phyloP scores from a whole-genome alignment of 1,140 invertebrate genomes.

The Bombus turneri region DNA sequence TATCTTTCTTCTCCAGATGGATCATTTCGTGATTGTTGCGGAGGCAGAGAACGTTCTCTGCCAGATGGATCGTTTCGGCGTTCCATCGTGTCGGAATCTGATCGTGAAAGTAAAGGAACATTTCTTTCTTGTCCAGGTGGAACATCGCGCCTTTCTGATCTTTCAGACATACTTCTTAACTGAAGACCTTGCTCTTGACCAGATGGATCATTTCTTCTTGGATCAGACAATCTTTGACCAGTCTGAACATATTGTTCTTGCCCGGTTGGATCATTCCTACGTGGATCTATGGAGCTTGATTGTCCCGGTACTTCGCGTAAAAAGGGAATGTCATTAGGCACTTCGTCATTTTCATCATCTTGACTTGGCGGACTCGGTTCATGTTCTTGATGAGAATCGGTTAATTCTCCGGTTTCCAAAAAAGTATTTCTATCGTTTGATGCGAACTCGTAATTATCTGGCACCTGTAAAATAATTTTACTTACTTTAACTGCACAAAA shows the following conservation, averaged over 20 bases:
- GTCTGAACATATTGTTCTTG: conserved; percentile 78
- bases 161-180: conserved; percentile 67
- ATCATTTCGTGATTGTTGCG: conserved; percentile 78
- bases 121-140: conserved; percentile 79
- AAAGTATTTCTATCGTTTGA: conserved; percentile 81
- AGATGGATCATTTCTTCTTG: conserved; percentile 78
- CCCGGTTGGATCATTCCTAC: conserved; percentile 80
- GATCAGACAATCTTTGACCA: conserved; percentile 66
- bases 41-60: conserved; percentile 74
- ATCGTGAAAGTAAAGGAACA: conserved; percentile 56
- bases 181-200: conserved; percentile 75
- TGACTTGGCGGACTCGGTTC: conserved; percentile 75
- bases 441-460: conserved; percentile 81
- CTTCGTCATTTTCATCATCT: conserved; percentile 81
- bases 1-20: conserved; percentile 78
- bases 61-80: conserved; percentile 80
- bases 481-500: background rate
- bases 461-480: conserved; percentile 52
- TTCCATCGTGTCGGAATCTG: conserved; percentile 72
- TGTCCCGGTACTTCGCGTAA: conserved; percentile 80
- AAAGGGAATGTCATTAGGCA: conserved; percentile 81
- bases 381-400: conserved; percentile 80
- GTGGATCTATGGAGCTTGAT: conserved; percentile 76
- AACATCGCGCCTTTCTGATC: conserved; percentile 76
- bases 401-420: conserved; percentile 80